A percentile compares a stretch with the other conserved stretches of the same genome.
Evolutionary conservation across 2,797 vertebrate genomes (phyloP).

Genomic region (Xenopus petersii): DNA sequence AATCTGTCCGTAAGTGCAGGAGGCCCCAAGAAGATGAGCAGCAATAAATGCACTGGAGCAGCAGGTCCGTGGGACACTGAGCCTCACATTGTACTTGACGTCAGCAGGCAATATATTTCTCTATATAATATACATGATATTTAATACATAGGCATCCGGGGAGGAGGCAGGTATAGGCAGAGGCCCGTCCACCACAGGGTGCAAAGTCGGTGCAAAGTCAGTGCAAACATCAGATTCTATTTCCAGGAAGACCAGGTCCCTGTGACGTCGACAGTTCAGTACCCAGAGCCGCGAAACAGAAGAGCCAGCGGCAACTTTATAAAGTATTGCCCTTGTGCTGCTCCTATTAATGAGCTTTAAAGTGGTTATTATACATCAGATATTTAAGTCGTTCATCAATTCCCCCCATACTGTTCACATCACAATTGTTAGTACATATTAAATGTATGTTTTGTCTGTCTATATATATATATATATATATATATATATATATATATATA

Average conservation of each 20-base stretch:
- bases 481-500: too few relatives aligned
- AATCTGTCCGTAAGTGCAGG: too few relatives aligned
- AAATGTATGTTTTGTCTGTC: neutral
- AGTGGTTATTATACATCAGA: constrained; percentile 29
- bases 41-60: neutral
- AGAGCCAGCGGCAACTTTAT: constrained; percentile 2
- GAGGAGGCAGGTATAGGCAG: neutral
- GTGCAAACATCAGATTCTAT: constrained; percentile 6
- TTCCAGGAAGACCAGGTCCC: constrained; percentile 10
- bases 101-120: neutral
- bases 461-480: too few relatives aligned
- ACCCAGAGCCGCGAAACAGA: neutral
- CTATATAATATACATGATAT: neutral
- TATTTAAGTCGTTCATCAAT: constrained; percentile 26
- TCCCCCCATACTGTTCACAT: constrained; percentile 18
- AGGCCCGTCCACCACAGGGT: neutral
- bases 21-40: neutral
- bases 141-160: neutral
- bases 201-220: constrained; percentile 8
- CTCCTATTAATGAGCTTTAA: constrained; percentile 15
- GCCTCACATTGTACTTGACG: neutral
- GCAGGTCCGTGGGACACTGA: neutral
- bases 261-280: neutral
- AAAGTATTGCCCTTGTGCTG: neutral
- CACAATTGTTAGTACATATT: constrained; percentile 36